phyloP scores from a whole-genome alignment of 2,113 vertebrate species.

The Mastomys coucha region DNA sequence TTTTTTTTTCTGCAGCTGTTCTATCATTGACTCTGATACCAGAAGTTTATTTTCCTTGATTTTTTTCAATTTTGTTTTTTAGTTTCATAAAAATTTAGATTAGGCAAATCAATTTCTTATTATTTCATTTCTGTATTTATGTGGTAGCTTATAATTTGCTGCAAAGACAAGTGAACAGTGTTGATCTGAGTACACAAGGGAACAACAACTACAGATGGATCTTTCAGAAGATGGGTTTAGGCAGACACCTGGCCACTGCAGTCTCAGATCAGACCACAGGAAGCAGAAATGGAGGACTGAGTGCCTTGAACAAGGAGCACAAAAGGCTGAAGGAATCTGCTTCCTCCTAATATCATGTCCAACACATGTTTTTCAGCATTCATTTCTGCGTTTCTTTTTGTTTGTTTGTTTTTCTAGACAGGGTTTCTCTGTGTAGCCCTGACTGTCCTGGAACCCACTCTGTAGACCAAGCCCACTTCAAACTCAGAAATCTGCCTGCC shows the following conservation, averaged over 20 bases:
- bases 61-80: slow-evolving; percentile 43
- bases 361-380: background rate
- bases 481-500: no score
- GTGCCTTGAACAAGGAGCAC: background rate
- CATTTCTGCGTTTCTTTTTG: background rate
- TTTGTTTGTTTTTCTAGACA: no score
- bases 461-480: no score
- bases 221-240: background rate
- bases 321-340: background rate
- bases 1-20: slow-evolving; percentile 73
- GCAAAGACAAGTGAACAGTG: background rate
- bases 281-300: background rate
- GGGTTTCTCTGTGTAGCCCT: no score
- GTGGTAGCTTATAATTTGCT: background rate
- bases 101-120: slow-evolving; percentile 12
- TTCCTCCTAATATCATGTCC: background rate
- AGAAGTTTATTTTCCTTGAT: slow-evolving; percentile 60
- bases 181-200: background rate
- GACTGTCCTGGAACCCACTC: no score
- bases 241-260: fast-evolving
- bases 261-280: fast-evolving
- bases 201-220: background rate
- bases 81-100: background rate
- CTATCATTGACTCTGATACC: slow-evolving; percentile 35
- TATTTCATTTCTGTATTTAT: background rate